phyloP scores from a whole-genome alignment of 2,113 vertebrate species.

The Dermatemys mawii region DNA sequence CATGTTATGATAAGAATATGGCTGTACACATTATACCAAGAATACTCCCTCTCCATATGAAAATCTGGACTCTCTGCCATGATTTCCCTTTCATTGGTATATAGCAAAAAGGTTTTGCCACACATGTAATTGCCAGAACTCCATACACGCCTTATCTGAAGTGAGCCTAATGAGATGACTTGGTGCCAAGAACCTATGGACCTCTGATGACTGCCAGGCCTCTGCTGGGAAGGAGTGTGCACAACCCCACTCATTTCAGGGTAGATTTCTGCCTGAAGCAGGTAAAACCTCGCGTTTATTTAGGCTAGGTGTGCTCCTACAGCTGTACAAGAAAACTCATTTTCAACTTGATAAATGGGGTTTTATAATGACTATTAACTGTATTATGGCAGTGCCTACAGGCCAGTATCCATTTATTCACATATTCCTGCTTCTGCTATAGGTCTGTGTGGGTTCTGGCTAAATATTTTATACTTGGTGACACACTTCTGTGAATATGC shows the following conservation, averaged over 20 bases:
- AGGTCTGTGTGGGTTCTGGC: constrained; percentile 17
- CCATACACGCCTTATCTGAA: neutral
- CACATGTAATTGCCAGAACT: fast-evolving
- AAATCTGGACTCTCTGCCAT: neutral
- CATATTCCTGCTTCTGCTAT: neutral
- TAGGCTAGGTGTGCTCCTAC: neutral
- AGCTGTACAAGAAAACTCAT: constrained; percentile 48
- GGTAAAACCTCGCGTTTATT: neutral
- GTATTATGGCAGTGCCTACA: constrained; percentile 29
- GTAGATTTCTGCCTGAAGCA: neutral
- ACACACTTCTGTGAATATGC: constrained; percentile 51
- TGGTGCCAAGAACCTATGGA: fast-evolving
- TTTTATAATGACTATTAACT: constrained; percentile 56
- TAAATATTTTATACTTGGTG: constrained; percentile 53
- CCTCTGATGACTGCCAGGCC: fast-evolving
- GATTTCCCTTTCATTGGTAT: neutral
- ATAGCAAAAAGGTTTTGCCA: neutral
- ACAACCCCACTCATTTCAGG: neutral
- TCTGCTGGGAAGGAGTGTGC: neutral
- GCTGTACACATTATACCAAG: neutral
- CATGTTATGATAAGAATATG: neutral
- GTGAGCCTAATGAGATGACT: fast-evolving
- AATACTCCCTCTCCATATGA: neutral
- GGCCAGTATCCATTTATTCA: constrained; percentile 51
- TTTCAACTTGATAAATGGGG: constrained; percentile 5